A percentile compares a stretch with the other conserved stretches of the same genome.
phyloP scores from a whole-genome alignment of 2,888 invertebrate genomes.

The Conomelus anceps region DNA sequence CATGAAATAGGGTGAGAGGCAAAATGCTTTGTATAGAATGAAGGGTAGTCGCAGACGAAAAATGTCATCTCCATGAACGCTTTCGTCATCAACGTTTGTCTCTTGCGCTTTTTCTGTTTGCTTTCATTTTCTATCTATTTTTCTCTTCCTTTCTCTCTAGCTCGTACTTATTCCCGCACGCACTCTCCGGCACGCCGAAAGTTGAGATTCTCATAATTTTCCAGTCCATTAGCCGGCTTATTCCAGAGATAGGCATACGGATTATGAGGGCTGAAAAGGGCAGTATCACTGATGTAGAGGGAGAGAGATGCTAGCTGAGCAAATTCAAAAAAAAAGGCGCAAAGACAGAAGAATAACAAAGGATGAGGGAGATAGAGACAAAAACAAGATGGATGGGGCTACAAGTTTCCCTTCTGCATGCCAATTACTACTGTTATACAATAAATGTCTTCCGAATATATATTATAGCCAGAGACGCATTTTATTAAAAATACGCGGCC shows the following conservation, averaged over 20 bases:
- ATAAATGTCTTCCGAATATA: not conserved
- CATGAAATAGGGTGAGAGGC: not conserved
- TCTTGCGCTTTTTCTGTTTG: not conserved
- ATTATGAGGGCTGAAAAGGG: slow-evolving; percentile 11
- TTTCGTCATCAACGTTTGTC: not conserved
- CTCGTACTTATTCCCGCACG: not conserved
- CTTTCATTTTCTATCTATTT: not conserved
- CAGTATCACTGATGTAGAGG: not conserved
- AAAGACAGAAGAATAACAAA: not conserved
- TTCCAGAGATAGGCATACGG: slow-evolving; percentile 18
- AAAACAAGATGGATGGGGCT: slow-evolving; percentile 9
- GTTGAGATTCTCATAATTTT: slow-evolving; percentile 11
- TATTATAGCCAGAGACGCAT: not conserved
- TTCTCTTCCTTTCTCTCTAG: not conserved
- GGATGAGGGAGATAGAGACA: not conserved
- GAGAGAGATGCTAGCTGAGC: not conserved
- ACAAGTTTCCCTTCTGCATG: slow-evolving; percentile 1
- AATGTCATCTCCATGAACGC: not conserved
- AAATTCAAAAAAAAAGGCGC: not conserved
- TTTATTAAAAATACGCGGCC: not conserved
- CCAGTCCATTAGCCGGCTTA: slow-evolving; percentile 12
- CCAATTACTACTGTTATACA: slow-evolving; percentile 1
- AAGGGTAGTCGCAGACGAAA: not conserved
- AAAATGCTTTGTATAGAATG: not conserved
- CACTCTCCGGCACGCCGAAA: not conserved